Conservation (phyloP, 2,797 vertebrate species). For the Platalea minor region DNA sequence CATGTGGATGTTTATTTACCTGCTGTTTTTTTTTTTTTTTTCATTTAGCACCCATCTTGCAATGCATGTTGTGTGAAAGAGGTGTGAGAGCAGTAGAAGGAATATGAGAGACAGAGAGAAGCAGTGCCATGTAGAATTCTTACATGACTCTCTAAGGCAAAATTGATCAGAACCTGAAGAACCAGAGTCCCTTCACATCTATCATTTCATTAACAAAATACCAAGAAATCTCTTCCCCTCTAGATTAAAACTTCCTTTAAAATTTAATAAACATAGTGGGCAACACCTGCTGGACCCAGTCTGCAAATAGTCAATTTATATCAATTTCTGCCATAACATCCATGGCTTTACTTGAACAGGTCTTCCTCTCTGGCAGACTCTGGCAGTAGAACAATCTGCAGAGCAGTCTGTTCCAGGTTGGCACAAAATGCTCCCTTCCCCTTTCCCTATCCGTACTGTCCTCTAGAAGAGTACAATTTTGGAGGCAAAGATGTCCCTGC, state of each 20-base stretch:
- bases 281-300: not conserved
- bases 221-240: not conserved
- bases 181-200: not conserved
- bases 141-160: not conserved
- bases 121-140: not conserved
- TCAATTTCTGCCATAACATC: not conserved
- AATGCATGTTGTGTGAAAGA: not conserved
- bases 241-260: not conserved
- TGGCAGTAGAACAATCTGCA: not conserved
- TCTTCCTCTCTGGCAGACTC: not conserved
- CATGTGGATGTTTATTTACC: not conserved
- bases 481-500: not conserved
- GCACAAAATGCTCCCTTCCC: not conserved
- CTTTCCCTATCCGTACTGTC: too few relatives aligned
- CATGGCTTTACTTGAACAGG: not conserved
- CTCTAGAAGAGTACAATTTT: not conserved
- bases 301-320: not conserved
- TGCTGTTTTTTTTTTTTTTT: not conserved
- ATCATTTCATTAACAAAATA: not conserved
- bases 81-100: not conserved
- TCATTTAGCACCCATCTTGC: not conserved
- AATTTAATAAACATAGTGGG: not conserved
- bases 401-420: not conserved
- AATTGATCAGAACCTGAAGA: not conserved
- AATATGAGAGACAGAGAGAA: not conserved